Conservation (phyloP, 2,797 vertebrate species). For the Potorous gilbertii region DNA sequence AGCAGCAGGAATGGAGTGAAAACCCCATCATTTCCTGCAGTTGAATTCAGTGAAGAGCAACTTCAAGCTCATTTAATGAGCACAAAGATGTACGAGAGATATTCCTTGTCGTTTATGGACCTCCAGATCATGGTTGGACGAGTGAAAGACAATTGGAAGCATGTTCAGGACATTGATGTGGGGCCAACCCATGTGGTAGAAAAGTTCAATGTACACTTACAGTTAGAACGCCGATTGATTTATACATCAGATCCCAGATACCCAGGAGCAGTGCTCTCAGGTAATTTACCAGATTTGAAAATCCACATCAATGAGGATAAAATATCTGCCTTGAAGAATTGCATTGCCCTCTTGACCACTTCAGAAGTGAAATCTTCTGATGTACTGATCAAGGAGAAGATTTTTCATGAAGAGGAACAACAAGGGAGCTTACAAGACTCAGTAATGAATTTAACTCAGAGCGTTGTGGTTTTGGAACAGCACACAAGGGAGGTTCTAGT, state of each 20-base stretch:
- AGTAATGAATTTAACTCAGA: slow-evolving; percentile 94
- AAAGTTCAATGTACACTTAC: slow-evolving; percentile 96
- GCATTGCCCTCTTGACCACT: slow-evolving; percentile 88
- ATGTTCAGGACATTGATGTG: slow-evolving; percentile 94
- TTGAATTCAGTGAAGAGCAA: slow-evolving; percentile 87
- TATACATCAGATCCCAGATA: slow-evolving; percentile 98
- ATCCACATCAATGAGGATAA: slow-evolving; percentile 98
- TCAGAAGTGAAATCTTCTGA: slow-evolving; percentile 86
- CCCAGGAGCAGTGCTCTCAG: slow-evolving; percentile 96
- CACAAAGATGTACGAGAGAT: slow-evolving; percentile 95
- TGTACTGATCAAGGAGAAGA: slow-evolving; percentile 90
- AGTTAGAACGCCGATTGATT: slow-evolving; percentile 94
- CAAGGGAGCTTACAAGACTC: slow-evolving; percentile 93
- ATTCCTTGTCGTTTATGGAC: slow-evolving; percentile 95
- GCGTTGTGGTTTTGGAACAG: slow-evolving; percentile 94
- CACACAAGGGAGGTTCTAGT: slow-evolving; percentile 96
- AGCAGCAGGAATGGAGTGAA: slow-evolving; percentile 78
- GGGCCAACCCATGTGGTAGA: slow-evolving; percentile 98
- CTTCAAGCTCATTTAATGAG: slow-evolving; percentile 88
- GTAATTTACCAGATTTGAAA: slow-evolving; percentile 95
- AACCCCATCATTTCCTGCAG: slow-evolving; percentile 82
- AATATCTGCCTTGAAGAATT: slow-evolving; percentile 94
- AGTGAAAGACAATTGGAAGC: slow-evolving; percentile 98
- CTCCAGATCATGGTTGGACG: slow-evolving; percentile 98
- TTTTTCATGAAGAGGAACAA: slow-evolving; percentile 90